Evolutionary conservation across 2,797 vertebrate genomes (phyloP).

Genomic region (Intellagama lesueurii): DNA sequence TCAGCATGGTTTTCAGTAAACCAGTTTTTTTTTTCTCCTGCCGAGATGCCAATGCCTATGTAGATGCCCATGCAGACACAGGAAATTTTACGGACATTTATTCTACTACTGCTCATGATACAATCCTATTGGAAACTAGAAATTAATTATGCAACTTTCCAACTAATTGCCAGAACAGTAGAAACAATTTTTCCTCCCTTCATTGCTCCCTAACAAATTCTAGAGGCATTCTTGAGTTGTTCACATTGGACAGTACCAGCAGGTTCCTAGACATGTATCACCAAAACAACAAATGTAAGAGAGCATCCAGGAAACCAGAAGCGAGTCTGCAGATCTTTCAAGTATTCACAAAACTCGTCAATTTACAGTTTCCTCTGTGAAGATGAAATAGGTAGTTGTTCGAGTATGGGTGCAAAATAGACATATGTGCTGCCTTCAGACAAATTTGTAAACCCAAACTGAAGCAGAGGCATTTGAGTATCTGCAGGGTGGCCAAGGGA

Average conservation of each 20-base stretch:
- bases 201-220: constrained; percentile 17
- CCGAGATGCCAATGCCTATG: not conserved
- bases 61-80: constrained; percentile 50
- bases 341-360: not conserved
- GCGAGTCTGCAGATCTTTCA: not conserved
- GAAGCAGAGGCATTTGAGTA: too few species aligned
- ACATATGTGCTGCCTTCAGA: too few species aligned
- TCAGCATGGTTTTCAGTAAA: not conserved
- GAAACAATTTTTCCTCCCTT: not conserved
- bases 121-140: constrained; percentile 62
- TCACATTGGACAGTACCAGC: not conserved
- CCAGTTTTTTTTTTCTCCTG: fast-evolving
- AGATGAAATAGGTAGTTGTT: too few species aligned
- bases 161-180: constrained; percentile 37
- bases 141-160: constrained; percentile 43
- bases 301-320: not conserved
- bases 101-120: constrained; percentile 55
- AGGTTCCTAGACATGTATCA: not conserved
- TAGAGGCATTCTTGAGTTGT: not conserved
- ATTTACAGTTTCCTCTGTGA: too few species aligned
- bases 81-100: constrained; percentile 59
- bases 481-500: too few species aligned
- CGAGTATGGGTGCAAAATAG: too few species aligned
- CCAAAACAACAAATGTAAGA: not conserved
- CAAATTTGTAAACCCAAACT: too few species aligned